phyloP scores from a whole-genome alignment of 2,797 vertebrate genomes.

The Liasis olivaceus region DNA sequence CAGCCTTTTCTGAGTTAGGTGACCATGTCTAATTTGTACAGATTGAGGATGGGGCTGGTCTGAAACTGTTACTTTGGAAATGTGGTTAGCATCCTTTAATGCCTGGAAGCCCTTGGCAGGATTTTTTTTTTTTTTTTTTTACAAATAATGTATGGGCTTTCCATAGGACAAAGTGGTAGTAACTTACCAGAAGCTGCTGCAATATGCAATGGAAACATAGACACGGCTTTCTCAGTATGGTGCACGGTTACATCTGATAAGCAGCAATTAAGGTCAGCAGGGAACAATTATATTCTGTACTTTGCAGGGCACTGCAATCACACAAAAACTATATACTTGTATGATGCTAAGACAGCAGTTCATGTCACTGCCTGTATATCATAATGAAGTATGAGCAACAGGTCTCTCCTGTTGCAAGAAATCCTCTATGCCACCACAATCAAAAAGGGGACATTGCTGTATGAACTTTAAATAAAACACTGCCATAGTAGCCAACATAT shows the following conservation, averaged over 20 bases:
- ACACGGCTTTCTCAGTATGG: not conserved
- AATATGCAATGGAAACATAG: not conserved
- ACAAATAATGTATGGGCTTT: not conserved
- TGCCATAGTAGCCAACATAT: constrained; percentile 59
- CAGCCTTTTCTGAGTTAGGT: not conserved
- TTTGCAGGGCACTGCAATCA: not conserved
- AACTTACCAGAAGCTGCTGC: not conserved
- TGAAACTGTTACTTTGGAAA: not conserved
- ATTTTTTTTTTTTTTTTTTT: not conserved
- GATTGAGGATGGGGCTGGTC: not conserved
- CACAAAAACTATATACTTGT: not conserved
- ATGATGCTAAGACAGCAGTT: not conserved
- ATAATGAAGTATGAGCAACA: not conserved
- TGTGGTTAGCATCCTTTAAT: not conserved
- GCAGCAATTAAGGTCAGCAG: not conserved
- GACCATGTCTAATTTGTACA: not conserved
- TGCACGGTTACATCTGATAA: not conserved
- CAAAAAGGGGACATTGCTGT: constrained; percentile 55
- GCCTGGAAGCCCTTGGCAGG: not conserved
- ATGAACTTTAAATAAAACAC: constrained; percentile 58
- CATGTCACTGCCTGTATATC: not conserved
- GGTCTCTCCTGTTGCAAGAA: not conserved
- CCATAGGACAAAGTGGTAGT: not conserved
- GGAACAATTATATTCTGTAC: not conserved
- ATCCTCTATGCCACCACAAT: not conserved